Base-by-base conservation (phyloP, 2,113 vertebrate genomes). In the Apeltes quadracus region DNA sequence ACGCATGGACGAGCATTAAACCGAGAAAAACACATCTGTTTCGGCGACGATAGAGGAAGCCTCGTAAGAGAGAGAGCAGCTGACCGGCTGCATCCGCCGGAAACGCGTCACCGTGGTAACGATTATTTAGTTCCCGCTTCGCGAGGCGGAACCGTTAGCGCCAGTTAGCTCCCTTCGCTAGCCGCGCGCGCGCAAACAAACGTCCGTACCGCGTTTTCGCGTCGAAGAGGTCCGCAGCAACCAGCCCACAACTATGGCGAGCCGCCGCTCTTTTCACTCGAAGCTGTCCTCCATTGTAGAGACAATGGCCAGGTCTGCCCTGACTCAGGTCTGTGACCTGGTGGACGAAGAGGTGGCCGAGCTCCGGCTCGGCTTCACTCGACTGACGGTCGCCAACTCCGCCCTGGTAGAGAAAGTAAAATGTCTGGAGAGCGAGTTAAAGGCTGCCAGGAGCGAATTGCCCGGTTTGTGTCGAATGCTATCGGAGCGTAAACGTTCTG, bases 251-350 rank as follows among this genome's bases (percentile, higher is more conserved):
- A 48, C 16, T 1, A 92, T 90, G 91, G 61, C 82, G 61, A 79
- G 36, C 41, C 75, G 75, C 27, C 11, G 43, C 18, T 72, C 84
- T 16, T 87, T 94, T 7, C 88, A 91, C 61, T 76, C 83, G 0
- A 88, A 90, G 78, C 85, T 94, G 20, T 82, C 88, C 62, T 86
- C 88, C 80, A 84, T 93, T 41, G 88, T 93, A 88, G 91, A 93
- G 69, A 77, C 84, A 18, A 84, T 92, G 88, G 85, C 87, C 36
- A 73, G 74, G 56, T 87, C 87, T 50, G 85, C 82, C 23, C 76
- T 93, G 39, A 57, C 51, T 27, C 85, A 91, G 67, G 78, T 93
- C 44, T 90, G 84, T 70, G 76, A 85, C 38, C 76, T 93, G 55
- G 90, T 94, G 48, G 91, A 93, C 2, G 77, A 89, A 20, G 91